Percentiles rank a stretch among this genome's conserved stretches.
Conservation (phyloP, 2,888 invertebrate genomes). For the Coenonympha glycerion region DNA sequence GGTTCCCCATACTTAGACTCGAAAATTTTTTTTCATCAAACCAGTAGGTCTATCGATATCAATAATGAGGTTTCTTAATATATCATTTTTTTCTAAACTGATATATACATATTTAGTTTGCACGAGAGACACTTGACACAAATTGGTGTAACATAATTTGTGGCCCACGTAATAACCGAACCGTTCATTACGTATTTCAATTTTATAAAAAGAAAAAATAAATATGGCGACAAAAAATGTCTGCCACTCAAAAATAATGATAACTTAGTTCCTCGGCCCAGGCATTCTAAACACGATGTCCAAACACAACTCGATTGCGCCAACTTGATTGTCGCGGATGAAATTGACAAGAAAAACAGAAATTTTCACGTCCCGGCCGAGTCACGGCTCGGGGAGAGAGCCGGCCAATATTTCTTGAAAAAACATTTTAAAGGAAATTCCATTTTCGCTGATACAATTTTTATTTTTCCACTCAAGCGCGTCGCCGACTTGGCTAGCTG, state of each 20-base stretch:
- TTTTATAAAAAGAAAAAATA: neutral
- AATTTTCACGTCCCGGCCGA: too few relatives aligned
- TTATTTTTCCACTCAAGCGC: neutral
- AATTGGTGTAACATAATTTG: neutral
- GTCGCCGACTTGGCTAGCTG: neutral
- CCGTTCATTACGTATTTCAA: too few relatives aligned
- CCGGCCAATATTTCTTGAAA: conserved; percentile 6
- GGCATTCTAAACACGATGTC: conserved; percentile 21
- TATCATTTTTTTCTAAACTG: too few relatives aligned
- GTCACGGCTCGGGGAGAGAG: conserved; percentile 6
- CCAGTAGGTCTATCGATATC: too few relatives aligned
- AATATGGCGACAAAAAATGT: neutral
- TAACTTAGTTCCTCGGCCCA: conserved; percentile 1
- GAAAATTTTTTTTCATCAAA: too few relatives aligned
- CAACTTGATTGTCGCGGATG: conserved; percentile 25
- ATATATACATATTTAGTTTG: too few relatives aligned
- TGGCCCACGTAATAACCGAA: too few relatives aligned
- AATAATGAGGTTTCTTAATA: too few relatives aligned
- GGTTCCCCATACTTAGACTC: too few relatives aligned
- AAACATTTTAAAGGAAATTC: conserved; percentile 7
- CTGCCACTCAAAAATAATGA: neutral
- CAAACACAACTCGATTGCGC: conserved; percentile 23
- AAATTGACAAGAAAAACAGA: conserved; percentile 24
- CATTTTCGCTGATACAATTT: conserved; percentile 7
- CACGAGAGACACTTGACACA: too few relatives aligned